Evolutionary conservation across 23 tunicate species (phyloP).

Genomic region (Ciona savignyi): DNA sequence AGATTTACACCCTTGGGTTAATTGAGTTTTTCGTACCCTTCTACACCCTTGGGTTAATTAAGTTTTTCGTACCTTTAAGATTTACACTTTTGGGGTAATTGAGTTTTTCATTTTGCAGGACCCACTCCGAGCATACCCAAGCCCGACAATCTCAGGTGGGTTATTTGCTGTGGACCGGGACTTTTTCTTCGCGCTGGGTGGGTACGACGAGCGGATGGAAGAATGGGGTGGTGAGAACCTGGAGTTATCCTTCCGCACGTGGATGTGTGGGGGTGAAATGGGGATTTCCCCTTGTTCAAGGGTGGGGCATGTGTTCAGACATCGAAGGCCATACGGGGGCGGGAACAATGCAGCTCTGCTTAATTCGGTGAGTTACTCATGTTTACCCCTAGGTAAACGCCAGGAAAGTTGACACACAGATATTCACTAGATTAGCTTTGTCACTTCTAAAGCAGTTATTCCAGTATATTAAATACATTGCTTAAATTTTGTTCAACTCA

Average conservation of each 20-base stretch:
- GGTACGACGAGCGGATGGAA: slow-evolving; percentile 79
- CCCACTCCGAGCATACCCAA: slow-evolving; percentile 29
- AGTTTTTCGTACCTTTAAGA: too few relatives aligned
- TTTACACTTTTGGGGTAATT: too few relatives aligned
- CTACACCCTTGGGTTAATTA: too few relatives aligned
- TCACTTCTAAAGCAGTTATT: too few relatives aligned
- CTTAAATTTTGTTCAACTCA: too few relatives aligned
- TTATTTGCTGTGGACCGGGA: slow-evolving; percentile 58
- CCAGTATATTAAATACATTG: too few relatives aligned
- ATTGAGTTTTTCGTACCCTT: too few relatives aligned
- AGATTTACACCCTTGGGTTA: too few relatives aligned
- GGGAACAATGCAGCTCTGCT: slow-evolving; percentile 16
- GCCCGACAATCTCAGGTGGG: slow-evolving; percentile 78
- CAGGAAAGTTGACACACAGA: too few relatives aligned
- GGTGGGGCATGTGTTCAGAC: slow-evolving; percentile 68
- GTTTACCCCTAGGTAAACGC: too few relatives aligned
- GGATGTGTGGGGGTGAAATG: slow-evolving; percentile 86
- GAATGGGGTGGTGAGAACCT: slow-evolving; percentile 90
- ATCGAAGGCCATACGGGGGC: slow-evolving; percentile 49
- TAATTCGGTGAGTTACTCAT: slow-evolving; percentile 19
- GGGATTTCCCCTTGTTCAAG: slow-evolving; percentile 57
- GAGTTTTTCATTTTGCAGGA: too few relatives aligned
- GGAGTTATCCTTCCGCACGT: slow-evolving; percentile 67
- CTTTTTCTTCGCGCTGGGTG: slow-evolving; percentile 45
- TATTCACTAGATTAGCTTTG: too few relatives aligned